Percentiles rank a stretch among this genome's conserved stretches.
Evolutionary conservation across 2,888 invertebrate species (phyloP).

Genomic region (Apodemia hepburni): DNA sequence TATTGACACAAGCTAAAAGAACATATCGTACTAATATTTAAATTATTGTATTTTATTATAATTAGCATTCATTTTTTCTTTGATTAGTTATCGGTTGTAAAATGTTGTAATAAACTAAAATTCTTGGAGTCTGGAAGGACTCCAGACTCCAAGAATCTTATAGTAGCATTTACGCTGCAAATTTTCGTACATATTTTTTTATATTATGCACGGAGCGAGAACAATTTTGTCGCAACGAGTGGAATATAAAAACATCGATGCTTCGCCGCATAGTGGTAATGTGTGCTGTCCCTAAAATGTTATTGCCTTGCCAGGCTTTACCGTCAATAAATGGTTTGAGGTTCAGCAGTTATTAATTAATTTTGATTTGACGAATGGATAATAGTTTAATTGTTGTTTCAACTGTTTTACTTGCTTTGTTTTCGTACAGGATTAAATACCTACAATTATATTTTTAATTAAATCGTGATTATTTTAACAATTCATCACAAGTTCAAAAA

Average conservation of each 20-base stretch:
- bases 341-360: slow-evolving; percentile 25
- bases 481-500: not conserved
- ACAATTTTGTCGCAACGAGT: not conserved
- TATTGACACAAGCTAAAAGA: too few relatives aligned
- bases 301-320: slow-evolving; percentile 7
- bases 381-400: slow-evolving; percentile 20
- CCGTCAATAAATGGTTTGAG: slow-evolving; percentile 14
- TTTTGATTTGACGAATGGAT: slow-evolving; percentile 29
- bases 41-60: too few relatives aligned
- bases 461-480: not conserved
- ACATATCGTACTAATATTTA: too few relatives aligned
- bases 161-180: too few relatives aligned
- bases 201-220: not conserved
- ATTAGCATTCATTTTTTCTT: too few relatives aligned
- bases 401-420: slow-evolving; percentile 4
- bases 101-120: too few relatives aligned
- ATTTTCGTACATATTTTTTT: too few relatives aligned
- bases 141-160: too few relatives aligned
- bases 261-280: not conserved
- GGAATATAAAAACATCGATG: not conserved
- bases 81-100: too few relatives aligned
- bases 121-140: too few relatives aligned
- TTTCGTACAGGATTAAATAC: not conserved
- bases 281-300: not conserved
- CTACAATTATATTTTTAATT: slow-evolving; percentile 7